A percentile compares a stretch with the other conserved stretches of the same genome.
phyloP scores from a whole-genome alignment of 2,113 vertebrate genomes.

The Campylorhamphus procurvoides region DNA sequence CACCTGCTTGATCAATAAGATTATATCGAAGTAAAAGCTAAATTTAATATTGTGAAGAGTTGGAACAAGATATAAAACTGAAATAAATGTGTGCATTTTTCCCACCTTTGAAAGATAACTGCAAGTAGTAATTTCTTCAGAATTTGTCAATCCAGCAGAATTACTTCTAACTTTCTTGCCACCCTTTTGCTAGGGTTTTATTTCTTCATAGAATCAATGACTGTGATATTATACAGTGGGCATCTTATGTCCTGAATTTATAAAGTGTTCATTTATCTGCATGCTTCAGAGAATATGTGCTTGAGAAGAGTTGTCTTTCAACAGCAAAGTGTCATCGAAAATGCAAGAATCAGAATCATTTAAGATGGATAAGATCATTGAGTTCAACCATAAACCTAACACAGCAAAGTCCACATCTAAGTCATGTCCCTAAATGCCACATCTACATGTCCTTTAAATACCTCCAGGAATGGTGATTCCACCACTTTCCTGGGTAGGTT shows the following conservation, averaged over 20 bases:
- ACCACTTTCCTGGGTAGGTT: neutral
- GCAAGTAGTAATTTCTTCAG: neutral
- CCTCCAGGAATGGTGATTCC: neutral
- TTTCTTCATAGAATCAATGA: neutral
- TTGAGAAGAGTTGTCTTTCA: neutral
- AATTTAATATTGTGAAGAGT: neutral
- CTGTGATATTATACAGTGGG: neutral
- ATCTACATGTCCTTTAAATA: neutral
- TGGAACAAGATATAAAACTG: neutral
- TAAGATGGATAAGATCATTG: neutral
- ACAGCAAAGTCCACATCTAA: neutral
- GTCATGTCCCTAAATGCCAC: rapidly evolving
- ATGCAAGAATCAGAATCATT: neutral
- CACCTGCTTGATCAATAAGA: neutral
- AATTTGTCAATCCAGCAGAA: neutral
- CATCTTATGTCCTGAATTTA: neutral
- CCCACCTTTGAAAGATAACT: neutral
- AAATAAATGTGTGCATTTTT: neutral
- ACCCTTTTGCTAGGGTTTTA: neutral
- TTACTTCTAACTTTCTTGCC: neutral
- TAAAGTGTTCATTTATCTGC: neutral
- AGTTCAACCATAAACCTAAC: rapidly evolving
- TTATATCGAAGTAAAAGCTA: neutral
- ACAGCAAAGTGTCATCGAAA: rapidly evolving
- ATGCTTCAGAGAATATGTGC: neutral